Base-by-base conservation (phyloP, 37 sponge, comb jelly and placozoan genomes). In the Petrosia ficiformis region DNA sequence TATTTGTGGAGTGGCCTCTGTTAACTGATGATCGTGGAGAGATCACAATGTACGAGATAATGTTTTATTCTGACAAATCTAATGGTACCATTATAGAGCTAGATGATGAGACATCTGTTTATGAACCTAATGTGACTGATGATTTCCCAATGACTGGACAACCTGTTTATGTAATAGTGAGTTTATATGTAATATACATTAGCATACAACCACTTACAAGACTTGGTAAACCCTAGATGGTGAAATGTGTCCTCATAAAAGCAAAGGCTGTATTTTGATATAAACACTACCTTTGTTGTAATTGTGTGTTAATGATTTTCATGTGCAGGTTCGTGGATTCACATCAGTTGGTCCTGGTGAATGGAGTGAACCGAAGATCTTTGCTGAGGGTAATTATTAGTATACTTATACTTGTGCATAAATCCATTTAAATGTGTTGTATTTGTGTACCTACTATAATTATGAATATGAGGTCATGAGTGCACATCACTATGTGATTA, bases 311-410 rank as follows among this genome's bases (percentile, higher is more conserved):
- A 48, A 19, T 48, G 14, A 48, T 48, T 48, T 19, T 48, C 14
- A 48, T 48, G 14, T 19, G 14, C n/a, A 61, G 63, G 63, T 61
- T 26, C 63, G 63, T 61, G 63, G 25, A 5, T 61, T 26, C n/a
- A 61, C 63, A 26, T 5, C 11, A 61, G 63, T n/a, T 61, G 63
- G 63, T n/a, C 28, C 63, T 61, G 63, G 63, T n/a, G 28, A 11
- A n/a, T 61, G 63, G 63, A 61, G 63, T 61, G 63, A 61, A 61
- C 63, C 63, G 6, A n/a, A 26, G 11, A 22, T n/a, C 5, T 61
- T 26, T 61, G 14, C 63, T 61, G 5, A 61, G 5, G n/a, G 63
- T 61, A 61, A 61, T 19, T 48, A 48, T 19, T 48, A n/a, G n/a
- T n/a, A n/a, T n/a, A n/a, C n/a, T n/a, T n/a, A n/a, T n/a, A n/a